Conservation (phyloP, 2,113 vertebrate genomes). For the Chaenocephalus aceratus region DNA sequence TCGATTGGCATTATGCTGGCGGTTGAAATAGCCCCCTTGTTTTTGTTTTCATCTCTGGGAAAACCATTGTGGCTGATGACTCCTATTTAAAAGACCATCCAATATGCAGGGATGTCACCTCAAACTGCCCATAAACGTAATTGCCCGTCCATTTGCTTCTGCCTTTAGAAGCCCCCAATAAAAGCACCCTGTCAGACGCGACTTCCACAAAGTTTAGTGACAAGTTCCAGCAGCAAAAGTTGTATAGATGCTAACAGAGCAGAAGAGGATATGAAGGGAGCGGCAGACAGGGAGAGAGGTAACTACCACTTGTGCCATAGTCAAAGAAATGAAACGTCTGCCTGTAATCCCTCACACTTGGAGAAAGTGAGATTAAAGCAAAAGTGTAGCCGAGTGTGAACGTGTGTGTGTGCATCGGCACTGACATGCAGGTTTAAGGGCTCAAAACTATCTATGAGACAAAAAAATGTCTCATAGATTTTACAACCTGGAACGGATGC, state of each 20-base stretch:
- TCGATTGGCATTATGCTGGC: slow-evolving; percentile 80
- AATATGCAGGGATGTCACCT: slow-evolving; percentile 87
- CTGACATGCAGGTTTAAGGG: slow-evolving; percentile 56
- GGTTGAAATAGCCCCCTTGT: slow-evolving; percentile 80
- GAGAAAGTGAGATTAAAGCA: slow-evolving; percentile 62
- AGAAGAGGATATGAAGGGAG: slow-evolving; percentile 65
- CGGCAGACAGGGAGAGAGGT: slow-evolving; percentile 46
- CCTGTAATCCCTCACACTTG: slow-evolving; percentile 65
- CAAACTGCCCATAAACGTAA: slow-evolving; percentile 85
- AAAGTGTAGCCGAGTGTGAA: slow-evolving; percentile 68
- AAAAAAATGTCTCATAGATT: slow-evolving; percentile 30
- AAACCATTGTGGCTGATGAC: slow-evolving; percentile 83
- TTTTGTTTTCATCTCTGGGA: slow-evolving; percentile 83
- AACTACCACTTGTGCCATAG: slow-evolving; percentile 73
- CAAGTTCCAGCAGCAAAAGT: slow-evolving; percentile 73
- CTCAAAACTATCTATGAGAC: slow-evolving; percentile 56
- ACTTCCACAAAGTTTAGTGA: slow-evolving; percentile 78
- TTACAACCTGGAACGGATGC: slow-evolving; percentile 29
- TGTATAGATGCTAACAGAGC: slow-evolving; percentile 67
- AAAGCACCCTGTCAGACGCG: slow-evolving; percentile 82
- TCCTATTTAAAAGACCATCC: slow-evolving; percentile 87
- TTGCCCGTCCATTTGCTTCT: slow-evolving; percentile 85
- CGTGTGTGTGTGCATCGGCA: slow-evolving; percentile 46
- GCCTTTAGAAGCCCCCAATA: slow-evolving; percentile 79
- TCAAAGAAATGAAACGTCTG: slow-evolving; percentile 64